These are phyloP conservation scores for Pipistrellus pygmaeus DNA, from an alignment of 2,797 vertebrate genomes.

Conservation along the genomic window DNA sequence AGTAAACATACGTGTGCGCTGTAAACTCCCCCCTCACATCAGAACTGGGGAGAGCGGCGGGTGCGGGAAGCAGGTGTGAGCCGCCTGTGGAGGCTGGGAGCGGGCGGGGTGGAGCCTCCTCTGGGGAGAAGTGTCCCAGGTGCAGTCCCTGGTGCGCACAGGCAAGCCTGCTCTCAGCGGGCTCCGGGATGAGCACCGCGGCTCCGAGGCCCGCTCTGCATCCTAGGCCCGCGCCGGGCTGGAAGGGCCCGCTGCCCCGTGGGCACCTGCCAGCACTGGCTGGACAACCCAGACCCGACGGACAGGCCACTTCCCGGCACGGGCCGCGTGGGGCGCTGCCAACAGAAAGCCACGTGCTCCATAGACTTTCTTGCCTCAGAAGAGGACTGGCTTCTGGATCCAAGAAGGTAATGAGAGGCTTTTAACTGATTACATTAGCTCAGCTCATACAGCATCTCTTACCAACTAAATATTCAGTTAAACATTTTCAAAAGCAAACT, in stretches of 20 bases:
- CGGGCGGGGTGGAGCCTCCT: no score
- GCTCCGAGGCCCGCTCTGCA: background rate
- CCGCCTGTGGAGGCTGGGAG: no score
- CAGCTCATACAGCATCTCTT: conserved; percentile 59
- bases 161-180: no score
- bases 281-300: background rate
- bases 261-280: background rate
- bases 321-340: background rate
- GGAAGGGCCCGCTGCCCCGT: background rate
- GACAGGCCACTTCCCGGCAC: background rate
- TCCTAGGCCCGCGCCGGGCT: background rate
- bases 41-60: background rate
- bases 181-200: no score
- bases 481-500: conserved; percentile 76
- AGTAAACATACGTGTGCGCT: background rate
- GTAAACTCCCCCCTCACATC: background rate
- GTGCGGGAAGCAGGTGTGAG: background rate
- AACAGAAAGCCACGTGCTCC: conserved; percentile 18
- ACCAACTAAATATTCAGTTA: conserved; percentile 74
- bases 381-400: conserved; percentile 64
- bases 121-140: no score
- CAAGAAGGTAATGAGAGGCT: conserved; percentile 64
- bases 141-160: no score
- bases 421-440: conserved; percentile 71
- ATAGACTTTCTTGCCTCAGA: conserved; percentile 46